Base-by-base conservation (phyloP, 2,113 vertebrate genomes). In the Deroptyus accipitrinus region DNA sequence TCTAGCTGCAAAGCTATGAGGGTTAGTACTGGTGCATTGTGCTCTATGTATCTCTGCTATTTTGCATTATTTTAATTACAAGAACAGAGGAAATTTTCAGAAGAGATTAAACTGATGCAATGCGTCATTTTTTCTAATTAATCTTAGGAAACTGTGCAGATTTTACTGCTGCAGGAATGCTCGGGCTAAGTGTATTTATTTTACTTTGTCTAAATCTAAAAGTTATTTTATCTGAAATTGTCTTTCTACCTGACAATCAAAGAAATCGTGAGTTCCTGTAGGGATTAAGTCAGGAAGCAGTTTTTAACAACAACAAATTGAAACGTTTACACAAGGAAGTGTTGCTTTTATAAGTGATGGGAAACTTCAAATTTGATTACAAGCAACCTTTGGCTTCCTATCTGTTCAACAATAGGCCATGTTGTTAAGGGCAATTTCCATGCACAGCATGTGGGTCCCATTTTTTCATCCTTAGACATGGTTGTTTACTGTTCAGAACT, bases 401-500 rank as follows among this genome's bases (percentile, higher is more conserved):
- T 98, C 98, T 98, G 95, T 96, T 95, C 95, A 98, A 99, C 99
- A 99, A 99, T 99, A 98, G 99, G 96, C 98, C 96, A 98, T 98
- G 98, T 98, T 99, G 99, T 99, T 99, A 99, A 98, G 98, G 98
- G 98, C 98, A 99, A 99, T 99, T 99, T 99, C 98, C 99, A 99
- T 99, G 99, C 99, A 99, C 99, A 99, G 99, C 99, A 99, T 99
- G 99, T 99, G 99, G 99, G 98, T 98, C 98, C 98, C 98, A 98
- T 98, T 99, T 98, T 98, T 98, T 98, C 98, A 97, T 98, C 96
- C 97, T 98, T 96, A 98, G 98, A 98, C 98, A 99, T 99, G 99
- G 98, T 98, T 99, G 98, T 99, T 99, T 99, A 98, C 99, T 98
- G 98, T 98, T 99, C 98, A 97, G 97, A 97, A 98, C 98, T 98